Percentiles rank a stretch among this genome's conserved stretches.
Evolutionary conservation across 2,797 vertebrate species (phyloP).

Genomic region (Merluccius polli): DNA sequence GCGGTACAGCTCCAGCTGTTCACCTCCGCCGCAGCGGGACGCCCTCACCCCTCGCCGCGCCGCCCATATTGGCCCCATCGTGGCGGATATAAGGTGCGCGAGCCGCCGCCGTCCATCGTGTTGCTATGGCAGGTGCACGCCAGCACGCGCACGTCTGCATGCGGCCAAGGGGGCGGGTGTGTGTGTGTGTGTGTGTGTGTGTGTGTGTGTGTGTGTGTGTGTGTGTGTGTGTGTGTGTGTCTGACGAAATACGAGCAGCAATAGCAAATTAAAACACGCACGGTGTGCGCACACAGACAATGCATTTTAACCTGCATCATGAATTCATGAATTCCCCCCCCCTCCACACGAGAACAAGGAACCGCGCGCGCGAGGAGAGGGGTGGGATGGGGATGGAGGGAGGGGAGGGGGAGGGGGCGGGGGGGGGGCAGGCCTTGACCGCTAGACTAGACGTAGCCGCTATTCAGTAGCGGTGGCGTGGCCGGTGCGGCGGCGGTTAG

Average conservation of each 20-base stretch:
- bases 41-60: no score
- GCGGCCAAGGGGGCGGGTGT: not conserved
- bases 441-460: not conserved
- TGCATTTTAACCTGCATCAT: not conserved
- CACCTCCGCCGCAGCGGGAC: not conserved
- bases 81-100: not conserved
- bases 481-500: not conserved
- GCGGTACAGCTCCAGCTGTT: not conserved
- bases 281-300: not conserved
- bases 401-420: no score
- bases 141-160: not conserved
- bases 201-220: no score
- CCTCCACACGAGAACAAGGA: not conserved
- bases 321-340: no score
- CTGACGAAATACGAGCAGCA: no score
- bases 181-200: no score
- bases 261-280: not conserved
- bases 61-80: not conserved
- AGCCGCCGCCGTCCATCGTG: not conserved
- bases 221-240: no score
- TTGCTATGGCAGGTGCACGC: constrained; percentile 6
- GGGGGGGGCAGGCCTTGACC: not conserved
- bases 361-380: not conserved
- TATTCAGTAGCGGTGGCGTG: not conserved
- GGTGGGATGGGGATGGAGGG: not conserved